Evolutionary conservation across 2,888 invertebrate species (phyloP).

Genomic region (Dryobota labecula): DNA sequence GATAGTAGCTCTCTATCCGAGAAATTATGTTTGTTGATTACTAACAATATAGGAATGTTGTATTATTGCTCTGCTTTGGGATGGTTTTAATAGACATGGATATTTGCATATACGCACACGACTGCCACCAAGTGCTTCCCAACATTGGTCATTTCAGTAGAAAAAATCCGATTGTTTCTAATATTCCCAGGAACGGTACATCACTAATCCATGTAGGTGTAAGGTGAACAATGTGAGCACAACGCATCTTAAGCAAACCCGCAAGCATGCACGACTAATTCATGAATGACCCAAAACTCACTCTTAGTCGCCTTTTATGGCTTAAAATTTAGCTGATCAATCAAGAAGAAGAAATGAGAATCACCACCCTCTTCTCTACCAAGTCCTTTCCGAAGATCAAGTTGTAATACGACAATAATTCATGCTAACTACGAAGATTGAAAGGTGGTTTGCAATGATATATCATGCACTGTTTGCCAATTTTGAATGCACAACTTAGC

Average conservation of each 20-base stretch:
- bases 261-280: neutral
- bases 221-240: neutral
- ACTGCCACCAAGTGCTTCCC: neutral
- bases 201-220: neutral
- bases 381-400: neutral
- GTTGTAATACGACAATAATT: neutral
- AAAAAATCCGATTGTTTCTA: neutral
- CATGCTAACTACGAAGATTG: conserved; percentile 41
- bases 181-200: neutral
- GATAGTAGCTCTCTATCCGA: conserved; percentile 87
- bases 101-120: neutral
- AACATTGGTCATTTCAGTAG: conserved; percentile 1
- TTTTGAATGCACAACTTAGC: conserved; percentile 22
- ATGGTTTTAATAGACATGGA: neutral
- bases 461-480: conserved; percentile 41
- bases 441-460: conserved; percentile 57
- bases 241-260: neutral
- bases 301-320: neutral
- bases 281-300: neutral
- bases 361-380: too few species aligned
- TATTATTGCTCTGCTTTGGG: neutral
- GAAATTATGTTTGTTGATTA: conserved; percentile 71
- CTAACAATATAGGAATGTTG: conserved; percentile 5
- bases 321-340: neutral
- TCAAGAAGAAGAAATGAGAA: neutral